A percentile compares a stretch with the other conserved stretches of the same genome.
Conservation (phyloP, 2,888 invertebrate species). For the Salticus scenicus region DNA sequence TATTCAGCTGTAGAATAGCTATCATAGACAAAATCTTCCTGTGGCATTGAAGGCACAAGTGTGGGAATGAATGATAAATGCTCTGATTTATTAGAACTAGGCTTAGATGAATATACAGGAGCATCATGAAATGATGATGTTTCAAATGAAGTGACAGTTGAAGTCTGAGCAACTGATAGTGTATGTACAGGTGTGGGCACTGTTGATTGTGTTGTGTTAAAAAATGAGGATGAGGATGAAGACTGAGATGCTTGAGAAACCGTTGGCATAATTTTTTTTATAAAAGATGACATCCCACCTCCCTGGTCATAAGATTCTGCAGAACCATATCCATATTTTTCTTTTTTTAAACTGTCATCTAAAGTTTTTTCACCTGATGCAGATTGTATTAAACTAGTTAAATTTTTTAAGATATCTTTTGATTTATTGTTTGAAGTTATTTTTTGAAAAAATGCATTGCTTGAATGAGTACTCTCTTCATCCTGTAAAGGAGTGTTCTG, state of each 20-base stretch:
- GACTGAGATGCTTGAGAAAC: constrained; percentile 30
- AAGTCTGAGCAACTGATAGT: constrained; percentile 20
- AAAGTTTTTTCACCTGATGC: constrained; percentile 30
- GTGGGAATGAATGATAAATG: constrained; percentile 59
- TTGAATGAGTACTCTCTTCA: constrained; percentile 67
- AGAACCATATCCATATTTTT: constrained; percentile 17
- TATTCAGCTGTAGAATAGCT: constrained; percentile 26
- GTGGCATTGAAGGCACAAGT: constrained; percentile 62
- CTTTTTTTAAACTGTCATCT: constrained; percentile 27
- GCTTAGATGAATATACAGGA: constrained; percentile 50
- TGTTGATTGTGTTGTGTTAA: constrained; percentile 37
- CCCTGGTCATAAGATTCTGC: constrained; percentile 19
- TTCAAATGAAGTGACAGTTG: constrained; percentile 47
- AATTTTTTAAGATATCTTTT: constrained; percentile 57
- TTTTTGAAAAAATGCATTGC: constrained; percentile 43
- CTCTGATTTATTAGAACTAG: constrained; percentile 20
- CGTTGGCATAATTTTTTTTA: constrained; percentile 52
- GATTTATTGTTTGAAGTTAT: constrained; percentile 43
- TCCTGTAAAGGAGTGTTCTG: constrained; percentile 72
- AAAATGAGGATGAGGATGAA: constrained; percentile 43
- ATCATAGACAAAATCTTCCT: constrained; percentile 38
- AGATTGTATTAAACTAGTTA: constrained; percentile 58
- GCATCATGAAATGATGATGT: constrained; percentile 33
- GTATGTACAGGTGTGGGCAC: constrained; percentile 29
- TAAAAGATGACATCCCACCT: constrained; percentile 49